Percentiles rank a stretch among this genome's conserved stretches.
Evolutionary conservation across 2,888 invertebrate species (phyloP).

Genomic region (Tenthredo livida): DNA sequence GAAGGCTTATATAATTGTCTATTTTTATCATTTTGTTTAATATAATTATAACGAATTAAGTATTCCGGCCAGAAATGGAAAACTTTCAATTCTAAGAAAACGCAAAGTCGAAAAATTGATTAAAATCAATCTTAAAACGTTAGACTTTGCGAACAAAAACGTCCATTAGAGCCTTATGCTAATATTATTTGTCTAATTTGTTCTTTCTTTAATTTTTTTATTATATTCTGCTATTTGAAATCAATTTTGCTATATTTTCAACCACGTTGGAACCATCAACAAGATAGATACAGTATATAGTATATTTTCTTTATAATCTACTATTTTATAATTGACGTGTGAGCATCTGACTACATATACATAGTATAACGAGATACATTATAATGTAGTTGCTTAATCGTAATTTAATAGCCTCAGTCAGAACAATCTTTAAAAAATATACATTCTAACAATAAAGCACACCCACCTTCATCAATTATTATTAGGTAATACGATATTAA

Average conservation of each 20-base stretch:
- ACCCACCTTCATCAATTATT: not conserved
- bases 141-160: not conserved
- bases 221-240: not conserved
- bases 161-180: not conserved
- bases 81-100: not conserved
- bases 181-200: slow-evolving; percentile 9
- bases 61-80: not conserved
- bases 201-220: not conserved
- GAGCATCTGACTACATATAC: slow-evolving; percentile 39
- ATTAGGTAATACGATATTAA: not conserved
- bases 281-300: slow-evolving; percentile 1
- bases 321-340: slow-evolving; percentile 14
- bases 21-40: not conserved
- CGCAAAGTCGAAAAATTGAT: not conserved
- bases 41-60: slow-evolving; percentile 21
- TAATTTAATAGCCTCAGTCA: slow-evolving; percentile 24
- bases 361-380: not conserved
- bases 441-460: slow-evolving; percentile 5
- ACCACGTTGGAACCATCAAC: slow-evolving; percentile 19
- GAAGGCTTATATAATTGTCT: slow-evolving; percentile 3
- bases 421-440: slow-evolving; percentile 32
- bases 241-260: not conserved
- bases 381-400: not conserved
- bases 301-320: not conserved
- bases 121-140: not conserved